These are phyloP conservation scores for Matsumurasca onukii DNA, from an alignment of 1,140 invertebrate species.

Conservation along the genomic window DNA sequence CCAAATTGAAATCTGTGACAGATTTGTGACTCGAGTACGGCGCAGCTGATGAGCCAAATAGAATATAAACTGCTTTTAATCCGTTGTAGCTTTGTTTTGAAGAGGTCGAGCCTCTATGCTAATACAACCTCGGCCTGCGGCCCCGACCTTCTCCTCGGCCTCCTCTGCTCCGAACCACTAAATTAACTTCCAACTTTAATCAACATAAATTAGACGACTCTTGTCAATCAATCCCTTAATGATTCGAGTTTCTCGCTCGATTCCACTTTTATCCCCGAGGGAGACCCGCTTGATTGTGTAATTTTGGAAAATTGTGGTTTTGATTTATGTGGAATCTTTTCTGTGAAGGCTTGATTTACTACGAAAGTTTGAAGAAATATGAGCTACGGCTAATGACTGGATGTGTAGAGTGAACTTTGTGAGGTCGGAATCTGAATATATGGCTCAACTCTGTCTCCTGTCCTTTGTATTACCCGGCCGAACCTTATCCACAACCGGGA, in stretches of 20 bases:
- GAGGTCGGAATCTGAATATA: no score
- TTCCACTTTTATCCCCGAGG: not conserved
- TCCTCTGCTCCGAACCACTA: not conserved
- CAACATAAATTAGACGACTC: constrained; percentile 18
- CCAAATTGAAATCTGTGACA: constrained; percentile 23
- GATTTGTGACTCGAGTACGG: constrained; percentile 15
- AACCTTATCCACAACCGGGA: no score
- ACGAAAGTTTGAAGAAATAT: no score
- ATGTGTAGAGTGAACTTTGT: no score
- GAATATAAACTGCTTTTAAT: constrained; percentile 21
- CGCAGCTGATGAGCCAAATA: constrained; percentile 12
- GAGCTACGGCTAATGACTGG: no score
- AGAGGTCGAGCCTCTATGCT: constrained; percentile 1
- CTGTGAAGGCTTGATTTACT: no score
- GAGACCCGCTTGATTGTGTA: not conserved
- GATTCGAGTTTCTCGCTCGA: not conserved
- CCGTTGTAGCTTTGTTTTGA: constrained; percentile 13
- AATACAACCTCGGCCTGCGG: constrained; percentile 1
- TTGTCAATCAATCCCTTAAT: constrained; percentile 26
- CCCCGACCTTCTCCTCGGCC: not conserved
- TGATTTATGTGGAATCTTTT: no score
- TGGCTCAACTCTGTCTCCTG: no score
- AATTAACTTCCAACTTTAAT: constrained; percentile 17
- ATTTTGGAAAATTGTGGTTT: not conserved
- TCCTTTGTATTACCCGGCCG: no score